A percentile compares a stretch with the other conserved stretches of the same genome.
phyloP scores from a whole-genome alignment of 1,140 invertebrate genomes.

The Chlorops oryzae region DNA sequence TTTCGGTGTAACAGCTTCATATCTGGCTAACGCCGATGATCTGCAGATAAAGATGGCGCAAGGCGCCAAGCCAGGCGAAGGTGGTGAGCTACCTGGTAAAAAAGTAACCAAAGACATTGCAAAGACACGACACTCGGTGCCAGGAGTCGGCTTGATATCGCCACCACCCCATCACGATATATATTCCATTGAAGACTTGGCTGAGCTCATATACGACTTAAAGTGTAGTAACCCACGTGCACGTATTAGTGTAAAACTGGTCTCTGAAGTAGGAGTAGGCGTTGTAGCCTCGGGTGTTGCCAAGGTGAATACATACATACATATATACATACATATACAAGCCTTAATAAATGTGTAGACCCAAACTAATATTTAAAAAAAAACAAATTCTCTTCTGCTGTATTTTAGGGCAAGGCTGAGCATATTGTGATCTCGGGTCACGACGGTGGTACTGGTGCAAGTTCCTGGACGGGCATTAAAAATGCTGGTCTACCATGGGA shows the following conservation, averaged over 20 bases:
- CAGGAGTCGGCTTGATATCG: constrained; percentile 96
- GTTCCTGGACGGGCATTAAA: constrained; percentile 96
- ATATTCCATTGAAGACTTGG: constrained; percentile 98
- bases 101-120: constrained; percentile 93
- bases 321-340: too few relatives aligned
- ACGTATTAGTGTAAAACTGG: constrained; percentile 94
- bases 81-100: constrained; percentile 80
- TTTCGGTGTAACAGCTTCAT: constrained; percentile 96
- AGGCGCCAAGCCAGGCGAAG: constrained; percentile 93
- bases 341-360: too few relatives aligned
- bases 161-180: constrained; percentile 99
- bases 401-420: constrained; percentile 84
- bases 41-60: constrained; percentile 99
- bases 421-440: constrained; percentile 98
- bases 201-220: constrained; percentile 96
- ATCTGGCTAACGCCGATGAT: constrained; percentile 93
- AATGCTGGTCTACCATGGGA: constrained; percentile 96
- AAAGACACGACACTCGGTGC: constrained; percentile 87
- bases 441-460: constrained; percentile 96
- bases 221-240: constrained; percentile 96
- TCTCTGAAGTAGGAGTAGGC: constrained; percentile 97
- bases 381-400: too few relatives aligned
- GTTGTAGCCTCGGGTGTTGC: constrained; percentile 97
- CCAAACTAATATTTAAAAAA: too few relatives aligned
- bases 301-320: constrained; percentile 58